Evolutionary conservation across 2,797 vertebrate genomes (phyloP), one percentile per base, ranked within the genome.

Genomic region (Ceryle rudis): DNA sequence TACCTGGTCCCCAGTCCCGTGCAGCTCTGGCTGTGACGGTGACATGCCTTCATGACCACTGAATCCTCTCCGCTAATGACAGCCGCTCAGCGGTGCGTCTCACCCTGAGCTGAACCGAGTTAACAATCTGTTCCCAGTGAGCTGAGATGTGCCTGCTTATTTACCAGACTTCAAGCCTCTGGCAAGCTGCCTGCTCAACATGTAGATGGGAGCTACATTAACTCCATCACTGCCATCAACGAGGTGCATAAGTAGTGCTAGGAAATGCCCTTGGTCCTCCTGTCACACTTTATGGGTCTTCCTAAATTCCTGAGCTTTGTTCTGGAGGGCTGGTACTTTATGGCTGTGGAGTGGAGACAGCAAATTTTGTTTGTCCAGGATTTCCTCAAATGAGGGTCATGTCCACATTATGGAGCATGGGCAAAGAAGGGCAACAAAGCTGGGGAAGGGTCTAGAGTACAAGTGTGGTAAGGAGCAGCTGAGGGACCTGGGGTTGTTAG

Each of bases 51-150:
- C 13, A 10, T 54, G 89, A 55, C 87, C 57, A 3, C 5, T 31
- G 79, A 54, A 52, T 67, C 71, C 75, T 60, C 81, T 39, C 74
- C 0, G 2, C 78, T 75, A 64, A 73, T 12, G 81, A 60, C 78
- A 82, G 81, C 37, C 5, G 3, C 83, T 58, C 52, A 4, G 80
- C 4, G 6, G 44, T 5, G 61, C 4, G 1, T 82, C 72, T 93
- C 81, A 73, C 81, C 84, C 42, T 0, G 74, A 57, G 94, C 81
- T 64, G 89, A 82, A 74, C 94, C 1, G 37, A 91, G 94, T 55
- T 51, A 81, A 46, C 91, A 90, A 83, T 90, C 93, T 88, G 96
- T 31, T 91, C 93, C 87, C 85, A 90, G 72, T 11, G 49, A 96
- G 85, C 94, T 41, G 37, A 81, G 94, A 91, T 81, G 75, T 74